phyloP scores from a whole-genome alignment of 1,140 invertebrate genomes.

The Solen grandis region DNA sequence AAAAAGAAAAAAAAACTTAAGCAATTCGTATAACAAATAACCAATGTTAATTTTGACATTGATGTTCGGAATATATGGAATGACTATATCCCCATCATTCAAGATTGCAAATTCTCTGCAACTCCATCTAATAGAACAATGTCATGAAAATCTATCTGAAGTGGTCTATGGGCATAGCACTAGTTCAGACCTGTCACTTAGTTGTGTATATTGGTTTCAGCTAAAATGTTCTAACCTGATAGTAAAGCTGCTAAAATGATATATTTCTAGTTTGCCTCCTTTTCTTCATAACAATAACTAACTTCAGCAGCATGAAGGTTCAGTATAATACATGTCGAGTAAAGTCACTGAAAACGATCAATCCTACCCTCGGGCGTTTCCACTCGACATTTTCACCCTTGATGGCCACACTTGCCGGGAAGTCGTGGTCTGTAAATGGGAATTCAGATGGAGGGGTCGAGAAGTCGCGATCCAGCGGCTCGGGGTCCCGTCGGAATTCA shows the following conservation, averaged over 20 bases:
- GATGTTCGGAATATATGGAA: not conserved
- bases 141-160: not conserved
- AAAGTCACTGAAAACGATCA: not conserved
- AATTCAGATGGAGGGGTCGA: not conserved
- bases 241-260: too few species aligned
- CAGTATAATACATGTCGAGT: too few species aligned
- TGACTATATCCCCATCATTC: too few species aligned
- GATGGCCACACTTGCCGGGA: conserved; percentile 25
- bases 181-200: not conserved
- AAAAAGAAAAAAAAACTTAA: not conserved
- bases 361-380: conserved; percentile 36
- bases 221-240: too few species aligned
- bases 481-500: conserved; percentile 25
- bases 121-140: not conserved
- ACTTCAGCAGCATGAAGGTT: too few species aligned
- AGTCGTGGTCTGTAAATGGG: conserved; percentile 39
- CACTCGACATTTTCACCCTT: conserved; percentile 39
- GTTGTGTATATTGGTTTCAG: too few species aligned
- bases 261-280: too few species aligned
- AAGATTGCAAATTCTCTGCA: not conserved
- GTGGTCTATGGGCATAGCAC: not conserved
- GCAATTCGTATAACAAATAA: not conserved
- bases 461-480: conserved; percentile 32
- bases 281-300: too few species aligned
- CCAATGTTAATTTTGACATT: not conserved